A percentile compares a stretch with the other conserved stretches of the same genome.
phyloP scores from a whole-genome alignment of 2,888 invertebrate species.

The Hemistola chrysoprasaria region DNA sequence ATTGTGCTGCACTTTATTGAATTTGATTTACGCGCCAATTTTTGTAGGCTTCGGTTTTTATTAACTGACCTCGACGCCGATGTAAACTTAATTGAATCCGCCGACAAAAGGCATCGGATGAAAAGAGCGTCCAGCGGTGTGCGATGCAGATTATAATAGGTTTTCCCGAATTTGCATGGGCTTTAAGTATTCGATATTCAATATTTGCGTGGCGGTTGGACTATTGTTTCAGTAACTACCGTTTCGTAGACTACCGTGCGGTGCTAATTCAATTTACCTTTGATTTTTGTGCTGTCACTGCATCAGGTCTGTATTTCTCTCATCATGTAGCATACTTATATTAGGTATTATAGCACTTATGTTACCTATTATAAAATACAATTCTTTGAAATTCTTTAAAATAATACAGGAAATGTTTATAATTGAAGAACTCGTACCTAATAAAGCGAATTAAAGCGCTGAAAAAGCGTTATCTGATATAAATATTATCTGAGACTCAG shows the following conservation, averaged over 20 bases:
- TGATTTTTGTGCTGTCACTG: constrained; percentile 8
- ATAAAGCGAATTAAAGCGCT: constrained; percentile 64
- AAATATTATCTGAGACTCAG: constrained; percentile 77
- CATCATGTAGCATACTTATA: too few relatives aligned
- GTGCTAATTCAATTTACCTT: constrained; percentile 22
- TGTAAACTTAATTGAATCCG: constrained; percentile 82
- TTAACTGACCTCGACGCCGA: constrained; percentile 79
- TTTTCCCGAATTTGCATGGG: constrained; percentile 76
- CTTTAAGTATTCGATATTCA: constrained; percentile 72
- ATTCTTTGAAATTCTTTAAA: too few relatives aligned
- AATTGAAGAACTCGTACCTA: constrained; percentile 40
- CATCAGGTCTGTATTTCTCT: too few relatives aligned
- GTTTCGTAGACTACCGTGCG: constrained; percentile 23
- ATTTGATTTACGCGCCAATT: constrained; percentile 80
- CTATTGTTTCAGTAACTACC: constrained; percentile 52
- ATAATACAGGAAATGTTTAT: too few relatives aligned
- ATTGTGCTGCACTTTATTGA: constrained; percentile 77
- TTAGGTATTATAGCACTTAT: too few relatives aligned
- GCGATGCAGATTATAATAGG: constrained; percentile 80
- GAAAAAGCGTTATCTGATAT: constrained; percentile 74
- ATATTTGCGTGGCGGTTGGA: constrained; percentile 66
- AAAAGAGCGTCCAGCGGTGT: constrained; percentile 79
- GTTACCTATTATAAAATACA: too few relatives aligned
- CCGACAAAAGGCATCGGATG: constrained; percentile 78
- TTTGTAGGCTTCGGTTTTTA: constrained; percentile 80